Conservation (phyloP, 2,888 invertebrate species). For the Notodonta ziczac region DNA sequence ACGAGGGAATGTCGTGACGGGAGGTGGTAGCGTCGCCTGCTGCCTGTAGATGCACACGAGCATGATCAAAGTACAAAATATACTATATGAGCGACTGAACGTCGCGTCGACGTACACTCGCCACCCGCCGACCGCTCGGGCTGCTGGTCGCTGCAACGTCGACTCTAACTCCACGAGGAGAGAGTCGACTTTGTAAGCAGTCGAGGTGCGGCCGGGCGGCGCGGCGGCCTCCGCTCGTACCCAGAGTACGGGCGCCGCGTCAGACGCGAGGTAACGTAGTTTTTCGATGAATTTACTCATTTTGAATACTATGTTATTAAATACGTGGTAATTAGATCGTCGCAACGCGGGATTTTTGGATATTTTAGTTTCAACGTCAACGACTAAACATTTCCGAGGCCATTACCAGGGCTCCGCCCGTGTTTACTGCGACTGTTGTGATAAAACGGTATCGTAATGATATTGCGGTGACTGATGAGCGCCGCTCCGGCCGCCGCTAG, state of each 20-base stretch:
- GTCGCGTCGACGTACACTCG: conserved; percentile 6
- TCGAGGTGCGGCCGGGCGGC: too few species aligned
- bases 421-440: conserved; percentile 54
- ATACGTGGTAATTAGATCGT: conserved; percentile 32
- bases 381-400: conserved; percentile 47
- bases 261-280: conserved; percentile 44
- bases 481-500: conserved; percentile 1
- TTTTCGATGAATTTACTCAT: conserved; percentile 70
- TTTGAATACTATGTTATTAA: conserved; percentile 46
- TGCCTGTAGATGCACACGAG: conserved; percentile 41
- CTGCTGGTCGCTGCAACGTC: background rate
- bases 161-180: too few species aligned
- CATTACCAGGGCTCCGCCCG: conserved; percentile 50
- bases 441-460: conserved; percentile 51
- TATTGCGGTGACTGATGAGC: conserved; percentile 40
- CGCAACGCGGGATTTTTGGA: conserved; percentile 31
- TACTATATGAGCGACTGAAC: conserved; percentile 29
- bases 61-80: conserved; percentile 58
- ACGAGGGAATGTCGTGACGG: background rate
- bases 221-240: too few species aligned
- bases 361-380: conserved; percentile 34
- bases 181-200: too few species aligned
- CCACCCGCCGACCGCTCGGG: conserved; percentile 5
- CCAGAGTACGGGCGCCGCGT: too few species aligned
- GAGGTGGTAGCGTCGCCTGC: conserved; percentile 11